phyloP scores from a whole-genome alignment of 2,888 invertebrate genomes.

The Amaurobius ferox region DNA sequence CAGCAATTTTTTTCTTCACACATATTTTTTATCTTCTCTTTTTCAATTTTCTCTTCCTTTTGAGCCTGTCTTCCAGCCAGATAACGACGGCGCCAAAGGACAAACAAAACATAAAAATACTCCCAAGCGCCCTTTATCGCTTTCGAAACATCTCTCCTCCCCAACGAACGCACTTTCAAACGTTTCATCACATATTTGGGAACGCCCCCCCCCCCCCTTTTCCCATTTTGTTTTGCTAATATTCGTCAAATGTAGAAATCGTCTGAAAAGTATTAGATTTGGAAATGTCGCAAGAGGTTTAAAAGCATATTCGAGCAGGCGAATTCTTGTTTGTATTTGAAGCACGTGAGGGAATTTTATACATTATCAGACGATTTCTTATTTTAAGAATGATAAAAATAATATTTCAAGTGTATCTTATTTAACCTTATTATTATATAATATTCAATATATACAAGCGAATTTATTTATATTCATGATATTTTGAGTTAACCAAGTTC shows the following conservation, averaged over 20 bases:
- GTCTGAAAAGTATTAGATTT: background rate
- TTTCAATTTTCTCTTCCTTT: background rate
- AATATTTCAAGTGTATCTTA: too few relatives aligned
- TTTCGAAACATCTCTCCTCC: background rate
- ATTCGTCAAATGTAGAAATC: background rate
- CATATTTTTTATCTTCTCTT: too few relatives aligned
- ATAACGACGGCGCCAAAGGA: background rate
- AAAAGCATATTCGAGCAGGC: background rate
- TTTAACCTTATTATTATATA: too few relatives aligned
- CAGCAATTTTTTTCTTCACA: too few relatives aligned
- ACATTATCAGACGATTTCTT: too few relatives aligned
- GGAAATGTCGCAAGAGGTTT: background rate
- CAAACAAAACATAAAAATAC: conserved; percentile 9
- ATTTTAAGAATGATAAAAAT: too few relatives aligned
- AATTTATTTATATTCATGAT: too few relatives aligned
- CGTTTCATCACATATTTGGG: background rate
- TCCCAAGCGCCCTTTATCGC: background rate
- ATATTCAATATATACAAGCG: too few relatives aligned
- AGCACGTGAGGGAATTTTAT: too few relatives aligned
- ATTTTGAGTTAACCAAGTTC: too few relatives aligned
- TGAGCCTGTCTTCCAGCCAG: background rate
- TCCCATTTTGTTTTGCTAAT: background rate
- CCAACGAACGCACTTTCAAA: background rate
- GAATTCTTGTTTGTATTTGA: too few relatives aligned
- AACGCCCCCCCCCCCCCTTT: background rate